Percentiles rank a stretch among this genome's conserved stretches.
These are phyloP conservation scores for Ptilonorhynchus violaceus DNA, from an alignment of 2,113 vertebrate genomes.

Conservation along the genomic window DNA sequence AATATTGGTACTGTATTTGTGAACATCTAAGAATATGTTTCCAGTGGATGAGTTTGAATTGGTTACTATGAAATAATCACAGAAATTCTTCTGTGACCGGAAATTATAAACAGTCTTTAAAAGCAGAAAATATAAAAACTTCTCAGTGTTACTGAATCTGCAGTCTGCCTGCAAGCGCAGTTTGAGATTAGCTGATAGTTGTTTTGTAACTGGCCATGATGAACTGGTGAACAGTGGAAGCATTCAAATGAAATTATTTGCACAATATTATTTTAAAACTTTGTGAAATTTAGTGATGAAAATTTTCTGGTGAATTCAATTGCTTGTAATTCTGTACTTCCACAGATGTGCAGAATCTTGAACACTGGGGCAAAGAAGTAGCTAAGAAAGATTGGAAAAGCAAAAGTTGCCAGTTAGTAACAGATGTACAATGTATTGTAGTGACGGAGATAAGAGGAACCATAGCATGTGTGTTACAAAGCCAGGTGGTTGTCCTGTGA, in stretches of 20 bases:
- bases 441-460: neutral
- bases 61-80: neutral
- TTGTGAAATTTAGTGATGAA: neutral
- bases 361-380: neutral
- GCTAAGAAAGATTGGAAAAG: neutral
- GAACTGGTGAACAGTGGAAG: neutral
- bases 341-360: neutral
- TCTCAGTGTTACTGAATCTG: neutral
- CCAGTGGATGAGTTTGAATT: neutral
- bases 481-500: neutral
- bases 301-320: neutral
- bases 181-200: neutral
- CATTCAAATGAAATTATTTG: neutral
- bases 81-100: neutral
- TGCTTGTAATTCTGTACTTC: neutral
- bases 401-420: neutral
- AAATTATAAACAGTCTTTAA: neutral
- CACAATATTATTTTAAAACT: neutral
- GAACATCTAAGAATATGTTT: neutral
- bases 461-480: neutral
- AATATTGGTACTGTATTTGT: neutral
- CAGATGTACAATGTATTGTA: neutral
- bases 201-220: neutral
- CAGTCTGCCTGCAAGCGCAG: neutral
- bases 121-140: neutral